These are phyloP conservation scores for Drosophila tropicalis DNA, from an alignment of 1,140 invertebrate species.

Conservation along the genomic window DNA sequence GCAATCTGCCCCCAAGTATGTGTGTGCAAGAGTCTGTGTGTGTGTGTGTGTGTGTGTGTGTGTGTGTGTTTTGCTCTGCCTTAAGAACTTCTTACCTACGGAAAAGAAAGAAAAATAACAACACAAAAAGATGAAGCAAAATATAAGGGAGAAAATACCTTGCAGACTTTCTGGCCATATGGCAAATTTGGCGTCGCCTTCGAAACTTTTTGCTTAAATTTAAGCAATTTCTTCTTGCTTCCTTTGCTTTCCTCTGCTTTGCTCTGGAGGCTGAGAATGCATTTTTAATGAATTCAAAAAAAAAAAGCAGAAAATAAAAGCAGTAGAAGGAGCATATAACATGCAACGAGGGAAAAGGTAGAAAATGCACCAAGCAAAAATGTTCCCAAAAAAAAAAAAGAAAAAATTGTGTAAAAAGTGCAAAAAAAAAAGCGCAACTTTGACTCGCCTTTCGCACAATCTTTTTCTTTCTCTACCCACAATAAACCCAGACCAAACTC, in stretches of 20 bases:
- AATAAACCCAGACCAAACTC: conserved; percentile 46
- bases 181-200: conserved; percentile 49
- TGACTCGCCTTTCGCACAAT: conserved; percentile 42
- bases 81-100: conserved; percentile 21
- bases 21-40: neutral
- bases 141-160: conserved; percentile 17
- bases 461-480: conserved; percentile 25
- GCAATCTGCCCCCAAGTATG: conserved; percentile 18
- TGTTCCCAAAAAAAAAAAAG: conserved; percentile 6
- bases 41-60: neutral
- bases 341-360: conserved; percentile 31
- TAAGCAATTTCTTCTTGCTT: conserved; percentile 52
- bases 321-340: conserved; percentile 50
- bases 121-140: conserved; percentile 28
- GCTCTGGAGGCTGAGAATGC: conserved; percentile 54
- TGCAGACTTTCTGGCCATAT: conserved; percentile 58
- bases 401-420: conserved; percentile 38
- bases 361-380: conserved; percentile 28
- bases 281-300: conserved; percentile 63
- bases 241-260: neutral
- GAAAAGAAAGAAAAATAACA: conserved; percentile 2
- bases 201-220: conserved; percentile 50
- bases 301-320: conserved; percentile 19
- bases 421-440: conserved; percentile 60
- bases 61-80: neutral